Percentiles rank a stretch among this genome's conserved stretches.
Conservation (phyloP, 2,888 invertebrate genomes). For the Galerucella calmariensis region DNA sequence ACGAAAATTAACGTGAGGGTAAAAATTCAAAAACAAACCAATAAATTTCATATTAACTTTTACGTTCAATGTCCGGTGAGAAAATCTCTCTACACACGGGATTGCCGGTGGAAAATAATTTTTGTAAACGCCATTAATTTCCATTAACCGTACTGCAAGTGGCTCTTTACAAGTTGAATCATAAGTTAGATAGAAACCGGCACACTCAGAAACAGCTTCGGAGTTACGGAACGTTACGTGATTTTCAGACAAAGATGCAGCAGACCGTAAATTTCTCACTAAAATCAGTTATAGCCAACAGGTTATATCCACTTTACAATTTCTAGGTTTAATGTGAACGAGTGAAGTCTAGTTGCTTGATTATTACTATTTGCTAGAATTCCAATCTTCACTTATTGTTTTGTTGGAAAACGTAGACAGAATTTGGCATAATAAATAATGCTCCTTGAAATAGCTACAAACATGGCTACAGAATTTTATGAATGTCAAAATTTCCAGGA, state of each 20-base stretch:
- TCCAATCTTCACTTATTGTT: no score
- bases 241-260: constrained; percentile 35
- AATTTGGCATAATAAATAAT: no score
- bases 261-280: constrained; percentile 20
- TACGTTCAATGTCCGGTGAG: background rate
- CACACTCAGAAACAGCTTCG: constrained; percentile 46
- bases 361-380: no score
- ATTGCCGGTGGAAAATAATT: constrained; percentile 37
- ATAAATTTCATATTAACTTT: constrained; percentile 28
- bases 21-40: constrained; percentile 24
- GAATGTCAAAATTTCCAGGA: no score
- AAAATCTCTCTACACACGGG: constrained; percentile 3
- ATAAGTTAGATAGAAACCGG: constrained; percentile 45
- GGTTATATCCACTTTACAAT: constrained; percentile 1
- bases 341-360: background rate
- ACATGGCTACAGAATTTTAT: no score
- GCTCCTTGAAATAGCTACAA: no score
- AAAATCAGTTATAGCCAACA: constrained; percentile 3
- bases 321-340: background rate
- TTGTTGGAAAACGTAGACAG: no score
- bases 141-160: constrained; percentile 49
- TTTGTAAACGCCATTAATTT: constrained; percentile 50
- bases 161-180: constrained; percentile 50
- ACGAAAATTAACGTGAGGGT: constrained; percentile 8
- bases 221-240: constrained; percentile 31